Conservation (phyloP, 1,140 invertebrate genomes). For the Anastatus disparis region DNA sequence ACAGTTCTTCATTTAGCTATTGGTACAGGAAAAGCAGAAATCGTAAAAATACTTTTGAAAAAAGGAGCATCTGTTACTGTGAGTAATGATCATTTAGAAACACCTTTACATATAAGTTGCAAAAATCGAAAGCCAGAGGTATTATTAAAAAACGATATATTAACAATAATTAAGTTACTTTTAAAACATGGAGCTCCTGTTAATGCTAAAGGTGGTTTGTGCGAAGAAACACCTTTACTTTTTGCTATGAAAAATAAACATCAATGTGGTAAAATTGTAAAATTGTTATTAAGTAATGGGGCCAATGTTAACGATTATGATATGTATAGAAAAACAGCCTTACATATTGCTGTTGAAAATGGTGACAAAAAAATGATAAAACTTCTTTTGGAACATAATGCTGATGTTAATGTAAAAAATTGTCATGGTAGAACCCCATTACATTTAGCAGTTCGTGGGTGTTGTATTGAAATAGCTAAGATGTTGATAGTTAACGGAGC, state of each 20-base stretch:
- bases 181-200: constrained; percentile 27
- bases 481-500: constrained; percentile 19
- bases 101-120: constrained; percentile 29
- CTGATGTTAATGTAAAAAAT: constrained; percentile 35
- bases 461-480: constrained; percentile 21
- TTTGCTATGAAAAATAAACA: constrained; percentile 29
- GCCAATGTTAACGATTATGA: constrained; percentile 32
- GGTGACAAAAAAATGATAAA: constrained; percentile 26
- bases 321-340: constrained; percentile 28
- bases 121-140: constrained; percentile 23
- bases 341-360: constrained; percentile 31
- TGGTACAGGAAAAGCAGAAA: constrained; percentile 14
- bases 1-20: constrained; percentile 31
- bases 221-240: constrained; percentile 28
- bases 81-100: constrained; percentile 22
- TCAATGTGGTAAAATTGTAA: constrained; percentile 27
- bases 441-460: constrained; percentile 14
- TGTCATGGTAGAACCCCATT: constrained; percentile 24
- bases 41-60: constrained; percentile 30
- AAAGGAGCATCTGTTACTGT: constrained; percentile 24
- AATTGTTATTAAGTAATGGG: constrained; percentile 20
- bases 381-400: constrained; percentile 23
- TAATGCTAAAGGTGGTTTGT: constrained; percentile 30
- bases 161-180: constrained; percentile 30
- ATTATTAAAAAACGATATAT: constrained; percentile 13